These are phyloP conservation scores for Aricia agestis DNA, from an alignment of 1,140 invertebrate genomes.

Conservation along the genomic window DNA sequence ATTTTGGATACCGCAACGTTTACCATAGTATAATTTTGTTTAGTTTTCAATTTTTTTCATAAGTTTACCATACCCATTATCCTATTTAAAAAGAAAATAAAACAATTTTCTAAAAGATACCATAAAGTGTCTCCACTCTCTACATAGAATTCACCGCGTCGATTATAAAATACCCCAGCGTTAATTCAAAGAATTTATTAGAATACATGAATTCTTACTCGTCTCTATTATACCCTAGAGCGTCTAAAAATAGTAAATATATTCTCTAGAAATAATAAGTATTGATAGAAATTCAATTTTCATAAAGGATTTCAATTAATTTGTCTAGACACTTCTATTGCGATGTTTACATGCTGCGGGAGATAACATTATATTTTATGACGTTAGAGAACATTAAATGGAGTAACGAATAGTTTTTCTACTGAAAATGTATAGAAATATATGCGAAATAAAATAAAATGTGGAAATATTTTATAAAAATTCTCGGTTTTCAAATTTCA, in stretches of 20 bases:
- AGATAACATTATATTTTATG: conserved; percentile 9
- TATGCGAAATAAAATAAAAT: background rate
- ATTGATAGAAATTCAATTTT: background rate
- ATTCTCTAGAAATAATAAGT: background rate
- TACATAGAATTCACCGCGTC: no score
- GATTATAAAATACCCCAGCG: no score
- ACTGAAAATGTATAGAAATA: background rate
- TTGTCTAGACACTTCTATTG: conserved; percentile 1
- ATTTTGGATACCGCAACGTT: no score
- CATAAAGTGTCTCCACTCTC: no score
- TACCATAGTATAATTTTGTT: no score
- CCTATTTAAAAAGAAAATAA: no score
- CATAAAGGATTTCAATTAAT: background rate
- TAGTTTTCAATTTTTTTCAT: no score
- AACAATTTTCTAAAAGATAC: no score
- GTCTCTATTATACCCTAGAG: background rate
- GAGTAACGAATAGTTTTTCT: background rate
- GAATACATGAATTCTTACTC: no score
- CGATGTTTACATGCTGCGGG: background rate
- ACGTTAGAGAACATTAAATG: background rate
- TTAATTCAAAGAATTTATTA: no score
- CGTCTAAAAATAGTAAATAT: background rate
- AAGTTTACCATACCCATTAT: no score
- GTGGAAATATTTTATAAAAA: background rate
- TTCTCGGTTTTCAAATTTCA: no score